Base-by-base conservation (phyloP, 2,113 vertebrate genomes). In the Acanthochromis polyacanthus region DNA sequence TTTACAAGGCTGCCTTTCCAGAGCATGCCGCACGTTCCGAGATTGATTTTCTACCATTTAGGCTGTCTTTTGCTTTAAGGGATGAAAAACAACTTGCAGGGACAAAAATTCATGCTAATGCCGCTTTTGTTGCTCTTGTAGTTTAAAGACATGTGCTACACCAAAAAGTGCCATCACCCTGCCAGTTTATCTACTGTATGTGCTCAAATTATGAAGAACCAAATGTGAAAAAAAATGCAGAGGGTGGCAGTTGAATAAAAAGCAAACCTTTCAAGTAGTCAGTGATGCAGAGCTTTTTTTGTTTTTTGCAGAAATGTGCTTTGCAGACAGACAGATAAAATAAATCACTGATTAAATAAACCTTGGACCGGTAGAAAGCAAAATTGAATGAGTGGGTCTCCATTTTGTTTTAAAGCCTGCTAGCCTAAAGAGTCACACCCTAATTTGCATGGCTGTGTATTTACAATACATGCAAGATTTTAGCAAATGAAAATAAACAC, bases 41-140 rank as follows among this genome's bases (percentile, higher is more conserved):
- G 16, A 83, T 77, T 63, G 61, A 84, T 86, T 82, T 86, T 73
- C 20, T 83, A 55, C 57, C 30, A 36, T 51, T 71, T 9, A 25
- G 28, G 5, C 28, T 62, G 57, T 23, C 38, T 71, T 81, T 79
- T 55, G 43, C 70, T 75, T 78, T 40, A 59, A 60, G n/a, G 62
- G 32, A 50, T 45, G 43, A 64, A 82, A 70, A 62, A 69, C n/a
- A 78, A 57, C 67, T 28, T 62, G 63, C 80, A 71, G 14, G 69
- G 16, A 51, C 10, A 52, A 32, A 30, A 52, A 22, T 58, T 79
- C 66, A 56, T 59, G 14, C 51, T 65, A 46, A 82, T 84, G 71
- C 62, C 3, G 53, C 61, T 62, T 63, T 67, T 59, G 50, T 58
- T 83, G 66, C 28, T 77, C n/a, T 48, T 53, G 38, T 48, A 59